phyloP scores from a whole-genome alignment of 2,888 invertebrate species.

The Bedellia somnulentella region DNA sequence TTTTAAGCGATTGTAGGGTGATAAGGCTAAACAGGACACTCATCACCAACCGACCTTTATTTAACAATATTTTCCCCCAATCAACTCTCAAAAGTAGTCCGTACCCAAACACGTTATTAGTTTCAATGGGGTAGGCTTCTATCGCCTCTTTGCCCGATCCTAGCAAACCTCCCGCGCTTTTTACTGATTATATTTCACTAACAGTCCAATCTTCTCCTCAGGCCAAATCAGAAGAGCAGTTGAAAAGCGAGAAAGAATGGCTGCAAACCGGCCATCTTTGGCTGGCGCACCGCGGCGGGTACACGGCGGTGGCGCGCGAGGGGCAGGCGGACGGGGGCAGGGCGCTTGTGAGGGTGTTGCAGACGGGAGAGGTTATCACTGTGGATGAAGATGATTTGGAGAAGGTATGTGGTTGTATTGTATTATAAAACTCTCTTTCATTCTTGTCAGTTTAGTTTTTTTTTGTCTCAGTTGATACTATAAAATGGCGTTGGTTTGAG shows the following conservation, averaged over 20 bases:
- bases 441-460: too few species aligned
- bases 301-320: slow-evolving; percentile 79
- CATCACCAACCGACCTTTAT: too few species aligned
- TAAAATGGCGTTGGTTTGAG: too few species aligned
- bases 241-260: slow-evolving; percentile 68
- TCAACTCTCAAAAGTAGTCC: too few species aligned
- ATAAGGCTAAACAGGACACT: too few species aligned
- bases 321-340: slow-evolving; percentile 71
- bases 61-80: too few species aligned
- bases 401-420: slow-evolving; percentile 69
- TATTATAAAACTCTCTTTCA: too few species aligned
- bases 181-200: too few species aligned
- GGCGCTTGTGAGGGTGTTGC: slow-evolving; percentile 74
- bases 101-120: too few species aligned
- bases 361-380: slow-evolving; percentile 78
- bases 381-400: slow-evolving; percentile 97
- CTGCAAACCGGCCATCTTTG: slow-evolving; percentile 78
- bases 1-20: too few species aligned
- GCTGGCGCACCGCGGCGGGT: slow-evolving; percentile 92
- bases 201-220: slow-evolving; percentile 29
- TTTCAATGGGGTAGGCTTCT: neutral
- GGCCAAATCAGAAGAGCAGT: slow-evolving; percentile 68
- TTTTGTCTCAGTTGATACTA: too few species aligned
- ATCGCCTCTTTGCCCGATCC: neutral
- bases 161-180: neutral